These are phyloP conservation scores for Stichopus horrens DNA, from an alignment of 53 echinoderm and acorn worm species.

Conservation along the genomic window DNA sequence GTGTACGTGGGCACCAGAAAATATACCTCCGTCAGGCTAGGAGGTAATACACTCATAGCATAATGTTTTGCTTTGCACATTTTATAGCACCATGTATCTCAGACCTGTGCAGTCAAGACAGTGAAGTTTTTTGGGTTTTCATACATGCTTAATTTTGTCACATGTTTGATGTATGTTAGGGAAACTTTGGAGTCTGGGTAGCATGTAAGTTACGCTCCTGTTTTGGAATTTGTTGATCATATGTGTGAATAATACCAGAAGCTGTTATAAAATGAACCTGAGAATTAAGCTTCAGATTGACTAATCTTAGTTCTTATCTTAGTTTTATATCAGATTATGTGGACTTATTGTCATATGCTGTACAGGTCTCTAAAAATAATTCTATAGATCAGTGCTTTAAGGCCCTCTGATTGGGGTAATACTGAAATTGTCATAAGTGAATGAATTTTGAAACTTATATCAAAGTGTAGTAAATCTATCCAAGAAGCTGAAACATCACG, in stretches of 20 bases:
- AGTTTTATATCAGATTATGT: not conserved
- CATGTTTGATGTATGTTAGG: not conserved
- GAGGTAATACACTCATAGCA: too few relatives aligned
- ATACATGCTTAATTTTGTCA: not conserved
- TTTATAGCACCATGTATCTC: too few relatives aligned
- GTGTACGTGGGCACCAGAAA: too few relatives aligned
- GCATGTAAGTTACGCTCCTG: not conserved
- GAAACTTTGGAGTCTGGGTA: not conserved
- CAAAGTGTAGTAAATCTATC: not conserved
- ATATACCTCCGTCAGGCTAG: too few relatives aligned
- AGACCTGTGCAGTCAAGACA: too few relatives aligned
- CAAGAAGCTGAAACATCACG: not conserved
- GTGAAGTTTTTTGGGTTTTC: too few relatives aligned
- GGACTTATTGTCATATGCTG: not conserved
- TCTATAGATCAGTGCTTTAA: not conserved
- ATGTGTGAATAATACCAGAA: not conserved
- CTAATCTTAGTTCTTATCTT: not conserved
- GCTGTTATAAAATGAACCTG: not conserved
- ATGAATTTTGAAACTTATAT: not conserved
- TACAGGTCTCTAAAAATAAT: not conserved
- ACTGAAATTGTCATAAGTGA: not conserved
- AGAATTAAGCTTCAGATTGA: not conserved
- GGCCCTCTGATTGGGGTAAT: not conserved
- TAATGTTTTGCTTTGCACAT: too few relatives aligned
- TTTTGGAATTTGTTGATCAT: constrained; percentile 13